These are phyloP conservation scores for Myotis findleyi DNA, from an alignment of 2,797 vertebrate genomes.

Conservation along the genomic window DNA sequence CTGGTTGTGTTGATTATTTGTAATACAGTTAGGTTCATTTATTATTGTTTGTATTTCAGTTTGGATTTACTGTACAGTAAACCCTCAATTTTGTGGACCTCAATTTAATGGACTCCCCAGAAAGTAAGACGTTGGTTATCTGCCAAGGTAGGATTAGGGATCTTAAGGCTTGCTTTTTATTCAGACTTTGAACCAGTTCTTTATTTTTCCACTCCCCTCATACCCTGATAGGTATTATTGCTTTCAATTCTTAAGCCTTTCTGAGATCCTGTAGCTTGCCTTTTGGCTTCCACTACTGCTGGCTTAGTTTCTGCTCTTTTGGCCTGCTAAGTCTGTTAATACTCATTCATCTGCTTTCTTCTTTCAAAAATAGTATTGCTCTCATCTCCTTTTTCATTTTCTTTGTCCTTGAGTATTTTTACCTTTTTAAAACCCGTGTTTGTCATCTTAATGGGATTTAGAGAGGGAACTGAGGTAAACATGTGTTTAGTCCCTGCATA, in stretches of 20 bases:
- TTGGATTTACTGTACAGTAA: no score
- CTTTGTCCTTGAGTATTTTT: not conserved
- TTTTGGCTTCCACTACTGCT: not conserved
- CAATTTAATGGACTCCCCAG: not conserved
- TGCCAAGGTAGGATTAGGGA: not conserved
- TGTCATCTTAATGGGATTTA: not conserved
- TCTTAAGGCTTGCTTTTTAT: not conserved
- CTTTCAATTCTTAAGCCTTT: not conserved
- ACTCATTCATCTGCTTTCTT: not conserved
- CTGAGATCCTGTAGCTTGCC: not conserved
- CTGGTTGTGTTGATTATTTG: no score
- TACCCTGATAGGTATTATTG: not conserved
- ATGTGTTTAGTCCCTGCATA: not conserved
- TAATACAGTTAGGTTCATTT: no score
- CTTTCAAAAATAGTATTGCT: conserved; percentile 22
- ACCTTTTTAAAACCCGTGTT: not conserved
- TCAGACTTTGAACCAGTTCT: not conserved
- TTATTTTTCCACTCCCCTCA: not conserved
- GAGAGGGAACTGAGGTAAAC: not conserved
- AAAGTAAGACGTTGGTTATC: conserved; percentile 22
- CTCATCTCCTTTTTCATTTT: not conserved
- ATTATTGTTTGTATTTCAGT: no score
- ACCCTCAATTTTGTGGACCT: no score
- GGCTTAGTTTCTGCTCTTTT: conserved; percentile 16
- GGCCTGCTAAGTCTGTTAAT: not conserved